phyloP scores from a whole-genome alignment of 2,888 invertebrate genomes.

The Aspidiotus destructor region DNA sequence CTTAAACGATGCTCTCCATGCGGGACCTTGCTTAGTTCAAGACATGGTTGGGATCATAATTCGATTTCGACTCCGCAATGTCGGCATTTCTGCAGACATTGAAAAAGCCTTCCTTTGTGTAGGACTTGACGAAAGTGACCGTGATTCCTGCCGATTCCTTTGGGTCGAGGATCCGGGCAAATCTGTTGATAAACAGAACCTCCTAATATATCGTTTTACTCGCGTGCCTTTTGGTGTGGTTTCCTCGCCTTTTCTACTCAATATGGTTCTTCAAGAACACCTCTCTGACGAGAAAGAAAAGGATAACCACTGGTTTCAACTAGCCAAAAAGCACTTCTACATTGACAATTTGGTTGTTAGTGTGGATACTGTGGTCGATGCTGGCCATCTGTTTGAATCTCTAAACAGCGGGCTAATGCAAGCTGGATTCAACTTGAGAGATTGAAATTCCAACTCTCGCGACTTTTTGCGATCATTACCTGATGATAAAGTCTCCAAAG shows the following conservation, averaged over 20 bases:
- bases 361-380: not conserved
- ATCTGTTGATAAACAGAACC: not conserved
- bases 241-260: not conserved
- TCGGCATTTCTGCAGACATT: not conserved
- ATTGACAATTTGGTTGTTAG: not conserved
- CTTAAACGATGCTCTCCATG: no score
- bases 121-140: not conserved
- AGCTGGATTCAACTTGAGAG: not conserved
- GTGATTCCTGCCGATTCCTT: not conserved
- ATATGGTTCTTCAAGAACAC: no score
- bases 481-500: not conserved
- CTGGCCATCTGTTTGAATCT: not conserved
- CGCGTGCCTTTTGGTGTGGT: constrained; percentile 3
- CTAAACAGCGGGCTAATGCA: not conserved
- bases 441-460: not conserved
- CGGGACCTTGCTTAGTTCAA: no score
- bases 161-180: not conserved
- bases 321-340: no score
- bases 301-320: no score
- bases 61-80: no score
- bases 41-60: no score
- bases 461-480: not conserved
- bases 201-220: not conserved
- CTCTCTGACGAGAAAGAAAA: no score
- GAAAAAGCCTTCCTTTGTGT: constrained; percentile 6